Evolutionary conservation across 2,797 vertebrate species (phyloP), one percentile per base, ranked within the genome.

Genomic region (Tenualosa thibaudeaui): DNA sequence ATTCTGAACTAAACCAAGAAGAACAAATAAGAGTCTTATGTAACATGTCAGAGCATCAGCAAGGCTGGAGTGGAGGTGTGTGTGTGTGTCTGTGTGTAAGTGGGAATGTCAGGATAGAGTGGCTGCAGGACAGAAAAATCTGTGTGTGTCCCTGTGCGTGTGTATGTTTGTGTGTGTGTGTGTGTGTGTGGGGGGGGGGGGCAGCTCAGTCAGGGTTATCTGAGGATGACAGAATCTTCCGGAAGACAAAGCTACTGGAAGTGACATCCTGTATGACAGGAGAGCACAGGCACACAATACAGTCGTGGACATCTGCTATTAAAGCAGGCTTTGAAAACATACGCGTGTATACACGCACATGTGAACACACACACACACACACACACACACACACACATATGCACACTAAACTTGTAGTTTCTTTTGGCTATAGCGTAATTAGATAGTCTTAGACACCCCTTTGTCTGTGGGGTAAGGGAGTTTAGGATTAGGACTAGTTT

Each of bases 221-320:
- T 13, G 15, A 62, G 56, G n/a, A 53, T 53, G 24, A 37, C 81
- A 68, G 49, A 68, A 12, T 19, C 56, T 3, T 62, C 31, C 13
- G 54, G 43, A 60, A 62, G 82, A 22, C 40, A 31, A 75, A 75
- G 68, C 68, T 75, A 8, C 19, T 51, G 15, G 26, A 68, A 49
- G 43, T 85, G 71, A 87, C 84, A 82, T 85, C 31, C 62, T 62
- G 22, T 7, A 15, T 40, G 31, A 75, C 37, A 37, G 68, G 31
- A 37, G 68, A 75, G 31, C 83, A 31, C 26, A 75, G 62, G 37
- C 50, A 78, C 50, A 84, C 49, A 81, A 54, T 58, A 22, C 82
- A 75, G 13, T 17, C 15, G 31, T 40, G 68, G 68, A 75, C 68
- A 75, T 75, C 68, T 75, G 68, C 40, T 75, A 37, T 19, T 26